Base-by-base conservation (phyloP, 2,797 vertebrate genomes). In the Melopsittacus undulatus region DNA sequence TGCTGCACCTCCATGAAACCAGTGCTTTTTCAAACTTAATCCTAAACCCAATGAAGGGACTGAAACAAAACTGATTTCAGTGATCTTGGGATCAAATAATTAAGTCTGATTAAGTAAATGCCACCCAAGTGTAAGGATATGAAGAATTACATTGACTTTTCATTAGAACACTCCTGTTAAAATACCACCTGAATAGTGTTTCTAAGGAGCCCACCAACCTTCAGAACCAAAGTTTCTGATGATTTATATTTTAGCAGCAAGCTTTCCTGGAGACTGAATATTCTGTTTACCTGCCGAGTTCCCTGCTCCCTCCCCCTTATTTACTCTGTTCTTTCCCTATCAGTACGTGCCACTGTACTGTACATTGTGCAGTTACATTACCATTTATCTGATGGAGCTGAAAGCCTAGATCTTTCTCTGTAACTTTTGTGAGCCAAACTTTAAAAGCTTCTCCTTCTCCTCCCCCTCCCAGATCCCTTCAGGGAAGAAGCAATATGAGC, bases 341-440 rank as follows among this genome's bases (percentile, higher is more conserved):
- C 78, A 45, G 82, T 83, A 82, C 43, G 12, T 77, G 91, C 87
- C 88, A 84, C 83, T 62, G 57, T 87, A 36, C 90, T 80, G 70
- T 85, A 92, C 81, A 64, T 2, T 61, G 36, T 94, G 77, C 67
- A 83, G 49, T 83, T 72, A 81, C 78, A 91, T 27, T 90, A 46
- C 76, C 73, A 85, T 82, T 95, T 98, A 93, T 91, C 90, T 94
- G 83, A 95, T 83, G 81, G 81, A 92, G 43, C 72, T 96, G 91
- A 93, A 96, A 94, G 75, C 78, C 78, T 86, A 77, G 91, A 92
- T 97, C 81, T 94, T 96, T 96, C 85, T 83, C 70, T 77, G 34
- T 93, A 83, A 94, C 70, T 95, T 96, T 68, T 63, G 29, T 64
- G 88, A 97, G 76, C 80, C 85, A 96, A 94, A 90, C 59, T 94